Evolutionary conservation across 2,797 vertebrate species (phyloP).

Genomic region (Nannoperca australis): DNA sequence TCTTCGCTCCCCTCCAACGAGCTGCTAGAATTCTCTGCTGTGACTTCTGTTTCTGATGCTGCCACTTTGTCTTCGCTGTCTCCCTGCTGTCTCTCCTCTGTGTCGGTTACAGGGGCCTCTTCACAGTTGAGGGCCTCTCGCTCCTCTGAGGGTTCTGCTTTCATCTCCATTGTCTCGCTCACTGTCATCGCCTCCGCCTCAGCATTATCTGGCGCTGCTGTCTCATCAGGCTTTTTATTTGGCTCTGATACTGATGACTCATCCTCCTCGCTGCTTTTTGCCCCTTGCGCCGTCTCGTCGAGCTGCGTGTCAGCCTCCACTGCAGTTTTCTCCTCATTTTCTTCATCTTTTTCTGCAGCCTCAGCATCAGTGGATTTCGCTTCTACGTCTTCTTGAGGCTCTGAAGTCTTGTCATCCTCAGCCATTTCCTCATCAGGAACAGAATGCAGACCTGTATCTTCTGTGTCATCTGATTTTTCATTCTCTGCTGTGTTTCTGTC

Average conservation of each 20-base stretch:
- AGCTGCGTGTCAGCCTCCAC: conserved; percentile 38
- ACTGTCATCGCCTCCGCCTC: conserved; percentile 47
- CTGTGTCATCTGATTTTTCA: conserved; percentile 37
- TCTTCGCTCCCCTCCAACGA: conserved; percentile 48
- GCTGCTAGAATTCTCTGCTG: conserved; percentile 50
- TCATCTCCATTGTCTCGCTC: conserved; percentile 61
- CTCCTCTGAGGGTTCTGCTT: conserved; percentile 68
- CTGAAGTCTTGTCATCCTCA: conserved; percentile 50
- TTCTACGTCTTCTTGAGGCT: conserved; percentile 36
- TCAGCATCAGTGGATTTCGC: conserved; percentile 32
- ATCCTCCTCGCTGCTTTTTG: conserved; percentile 52
- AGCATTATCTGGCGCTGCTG: conserved; percentile 45
- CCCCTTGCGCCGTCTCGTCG: conserved; percentile 30
- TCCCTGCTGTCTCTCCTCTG: conserved; percentile 45
- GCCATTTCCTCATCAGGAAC: conserved; percentile 28
- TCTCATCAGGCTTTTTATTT: conserved; percentile 58
- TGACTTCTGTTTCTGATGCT: conserved; percentile 49
- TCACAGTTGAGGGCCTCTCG: conserved; percentile 67
- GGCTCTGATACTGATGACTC: conserved; percentile 56
- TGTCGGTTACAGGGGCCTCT: conserved; percentile 61
- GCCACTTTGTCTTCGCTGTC: conserved; percentile 38
- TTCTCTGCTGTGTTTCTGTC: conserved; percentile 33
- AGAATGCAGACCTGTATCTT: neutral
- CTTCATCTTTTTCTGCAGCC: conserved; percentile 35
- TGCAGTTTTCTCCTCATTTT: conserved; percentile 27